Percentiles rank a stretch among this genome's conserved stretches.
Conservation (phyloP, 2,888 invertebrate genomes). For the Lasius fuliginosus region DNA sequence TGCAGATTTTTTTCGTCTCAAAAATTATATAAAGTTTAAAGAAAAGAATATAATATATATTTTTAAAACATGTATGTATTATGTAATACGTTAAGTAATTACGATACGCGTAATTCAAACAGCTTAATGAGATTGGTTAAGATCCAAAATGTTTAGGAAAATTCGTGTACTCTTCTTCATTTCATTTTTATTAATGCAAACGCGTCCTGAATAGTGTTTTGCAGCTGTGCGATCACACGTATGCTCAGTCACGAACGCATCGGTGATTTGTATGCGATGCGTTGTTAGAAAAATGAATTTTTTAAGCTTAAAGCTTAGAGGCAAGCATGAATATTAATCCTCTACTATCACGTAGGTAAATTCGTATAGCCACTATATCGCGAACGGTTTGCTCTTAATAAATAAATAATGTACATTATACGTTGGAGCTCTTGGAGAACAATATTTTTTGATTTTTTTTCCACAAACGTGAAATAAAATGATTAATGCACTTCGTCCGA, state of each 20-base stretch:
- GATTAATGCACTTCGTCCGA: background rate
- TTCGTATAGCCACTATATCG: background rate
- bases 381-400: too few species aligned
- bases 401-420: background rate
- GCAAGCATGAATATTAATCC: constrained; percentile 23
- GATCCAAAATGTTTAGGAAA: background rate
- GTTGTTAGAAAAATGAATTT: constrained; percentile 7
- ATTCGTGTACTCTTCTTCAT: background rate
- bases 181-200: constrained; percentile 31
- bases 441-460: background rate
- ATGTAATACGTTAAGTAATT: constrained; percentile 6
- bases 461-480: background rate
- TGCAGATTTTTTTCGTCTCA: background rate
- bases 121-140: background rate
- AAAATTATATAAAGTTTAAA: background rate
- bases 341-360: background rate
- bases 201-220: constrained; percentile 19
- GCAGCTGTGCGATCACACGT: background rate
- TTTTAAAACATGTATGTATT: background rate
- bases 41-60: background rate
- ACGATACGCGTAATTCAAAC: background rate
- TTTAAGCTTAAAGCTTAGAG: constrained; percentile 11
- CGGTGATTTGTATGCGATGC: constrained; percentile 36
- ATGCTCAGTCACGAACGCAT: constrained; percentile 46
- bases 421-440: background rate